Conservation (phyloP, 2,888 invertebrate species). For the Tridacna gigas region DNA sequence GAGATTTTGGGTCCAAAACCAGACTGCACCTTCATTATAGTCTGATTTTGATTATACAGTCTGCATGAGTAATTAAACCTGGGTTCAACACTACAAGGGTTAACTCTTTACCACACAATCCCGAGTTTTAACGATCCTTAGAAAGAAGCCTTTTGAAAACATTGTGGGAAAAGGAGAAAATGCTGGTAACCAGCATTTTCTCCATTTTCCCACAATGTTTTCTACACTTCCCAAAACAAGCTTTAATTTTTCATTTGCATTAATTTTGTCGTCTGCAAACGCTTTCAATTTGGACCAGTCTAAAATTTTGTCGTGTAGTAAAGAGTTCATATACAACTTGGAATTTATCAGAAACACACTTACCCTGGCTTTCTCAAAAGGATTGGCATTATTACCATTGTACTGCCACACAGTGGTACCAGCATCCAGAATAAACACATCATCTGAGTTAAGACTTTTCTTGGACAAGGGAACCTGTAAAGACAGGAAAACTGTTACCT, state of each 20-base stretch:
- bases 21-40: too few relatives aligned
- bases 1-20: too few relatives aligned
- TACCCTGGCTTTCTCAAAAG: constrained; percentile 82
- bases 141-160: neutral
- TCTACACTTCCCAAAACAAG: neutral
- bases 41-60: neutral
- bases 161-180: neutral
- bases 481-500: too few relatives aligned
- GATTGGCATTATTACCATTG: constrained; percentile 82
- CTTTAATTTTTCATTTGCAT: too few relatives aligned
- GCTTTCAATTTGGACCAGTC: too few relatives aligned
- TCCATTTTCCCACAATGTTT: neutral
- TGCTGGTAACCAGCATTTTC: constrained; percentile 2
- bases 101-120: neutral
- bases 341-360: neutral
- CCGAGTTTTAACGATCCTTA: too few relatives aligned
- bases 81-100: neutral
- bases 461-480: constrained; percentile 69
- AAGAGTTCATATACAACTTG: neutral
- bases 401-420: constrained; percentile 81
- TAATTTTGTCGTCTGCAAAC: too few relatives aligned
- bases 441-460: constrained; percentile 76
- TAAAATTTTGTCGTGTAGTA: too few relatives aligned
- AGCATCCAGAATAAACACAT: constrained; percentile 83
- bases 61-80: too few relatives aligned